These are phyloP conservation scores for Teinopalpus imperialis DNA, from an alignment of 2,888 invertebrate genomes.

Conservation along the genomic window DNA sequence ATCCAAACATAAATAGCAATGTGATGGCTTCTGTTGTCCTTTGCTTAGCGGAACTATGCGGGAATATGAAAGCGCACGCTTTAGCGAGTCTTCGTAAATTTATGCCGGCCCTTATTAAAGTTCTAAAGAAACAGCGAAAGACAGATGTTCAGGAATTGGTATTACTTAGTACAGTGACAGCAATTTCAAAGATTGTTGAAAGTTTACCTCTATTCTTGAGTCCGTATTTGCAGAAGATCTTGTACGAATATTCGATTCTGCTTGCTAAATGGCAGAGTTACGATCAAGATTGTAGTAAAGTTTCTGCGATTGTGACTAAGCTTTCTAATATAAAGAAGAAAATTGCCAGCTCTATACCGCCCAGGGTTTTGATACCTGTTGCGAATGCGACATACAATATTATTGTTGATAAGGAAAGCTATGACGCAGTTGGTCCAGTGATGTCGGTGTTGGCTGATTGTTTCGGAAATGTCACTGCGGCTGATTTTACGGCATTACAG, in stretches of 20 bases:
- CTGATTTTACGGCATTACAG: conserved; percentile 85
- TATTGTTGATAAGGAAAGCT: conserved; percentile 82
- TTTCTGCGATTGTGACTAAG: conserved; percentile 80
- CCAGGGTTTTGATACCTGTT: conserved; percentile 89
- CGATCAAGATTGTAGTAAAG: conserved; percentile 74
- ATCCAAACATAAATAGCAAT: conserved; percentile 77
- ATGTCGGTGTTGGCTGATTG: conserved; percentile 90
- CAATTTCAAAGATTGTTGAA: conserved; percentile 91
- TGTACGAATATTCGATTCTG: conserved; percentile 84
- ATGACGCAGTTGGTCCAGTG: conserved; percentile 84
- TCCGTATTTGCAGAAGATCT: conserved; percentile 89
- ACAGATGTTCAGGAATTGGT: conserved; percentile 82
- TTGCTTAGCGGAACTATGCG: conserved; percentile 90
- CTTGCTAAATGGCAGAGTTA: conserved; percentile 73
- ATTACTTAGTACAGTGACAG: conserved; percentile 88
- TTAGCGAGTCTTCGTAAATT: conserved; percentile 88
- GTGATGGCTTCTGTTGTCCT: conserved; percentile 88
- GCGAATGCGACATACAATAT: conserved; percentile 84
- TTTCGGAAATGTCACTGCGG: conserved; percentile 83
- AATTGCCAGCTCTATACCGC: conserved; percentile 85
- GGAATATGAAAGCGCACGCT: conserved; percentile 88
- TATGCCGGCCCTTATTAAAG: conserved; percentile 87
- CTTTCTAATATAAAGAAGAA: conserved; percentile 84
- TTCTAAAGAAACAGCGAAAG: conserved; percentile 83
- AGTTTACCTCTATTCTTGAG: conserved; percentile 92